phyloP scores from a whole-genome alignment of 2,888 invertebrate species.

The Ctenicera cuprea region DNA sequence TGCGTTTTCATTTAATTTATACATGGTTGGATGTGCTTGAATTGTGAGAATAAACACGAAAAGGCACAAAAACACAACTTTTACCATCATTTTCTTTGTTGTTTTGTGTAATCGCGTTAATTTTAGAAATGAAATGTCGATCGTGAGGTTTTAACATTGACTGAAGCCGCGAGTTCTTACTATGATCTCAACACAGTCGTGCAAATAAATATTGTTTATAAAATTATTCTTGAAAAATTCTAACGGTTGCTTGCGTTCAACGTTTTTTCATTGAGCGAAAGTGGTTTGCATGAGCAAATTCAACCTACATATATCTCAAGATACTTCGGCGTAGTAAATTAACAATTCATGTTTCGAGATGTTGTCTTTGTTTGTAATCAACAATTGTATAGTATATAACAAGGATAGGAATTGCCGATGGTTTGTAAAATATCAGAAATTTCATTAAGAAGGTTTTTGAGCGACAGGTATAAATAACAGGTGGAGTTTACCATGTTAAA shows the following conservation, averaged over 20 bases:
- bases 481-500: slow-evolving; percentile 26
- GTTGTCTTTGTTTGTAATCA: background rate
- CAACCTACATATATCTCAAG: slow-evolving; percentile 47
- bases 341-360: background rate
- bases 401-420: background rate
- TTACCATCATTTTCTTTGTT: slow-evolving; percentile 30
- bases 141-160: slow-evolving; percentile 42
- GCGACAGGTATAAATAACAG: slow-evolving; percentile 40
- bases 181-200: slow-evolving; percentile 45
- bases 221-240: slow-evolving; percentile 5
- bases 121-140: slow-evolving; percentile 38
- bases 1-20: slow-evolving; percentile 73
- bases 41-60: slow-evolving; percentile 81
- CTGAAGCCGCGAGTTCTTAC: slow-evolving; percentile 39
- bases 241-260: slow-evolving; percentile 25
- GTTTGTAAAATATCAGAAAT: background rate
- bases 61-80: slow-evolving; percentile 77
- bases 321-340: background rate
- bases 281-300: slow-evolving; percentile 51
- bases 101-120: slow-evolving; percentile 13
- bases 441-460: slow-evolving; percentile 10
- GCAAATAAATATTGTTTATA: slow-evolving; percentile 34
- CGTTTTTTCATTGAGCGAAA: slow-evolving; percentile 54
- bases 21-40: slow-evolving; percentile 70
- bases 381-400: background rate